These are phyloP conservation scores for Eupithecia subumbrata DNA, from an alignment of 2,888 invertebrate species.

Conservation along the genomic window DNA sequence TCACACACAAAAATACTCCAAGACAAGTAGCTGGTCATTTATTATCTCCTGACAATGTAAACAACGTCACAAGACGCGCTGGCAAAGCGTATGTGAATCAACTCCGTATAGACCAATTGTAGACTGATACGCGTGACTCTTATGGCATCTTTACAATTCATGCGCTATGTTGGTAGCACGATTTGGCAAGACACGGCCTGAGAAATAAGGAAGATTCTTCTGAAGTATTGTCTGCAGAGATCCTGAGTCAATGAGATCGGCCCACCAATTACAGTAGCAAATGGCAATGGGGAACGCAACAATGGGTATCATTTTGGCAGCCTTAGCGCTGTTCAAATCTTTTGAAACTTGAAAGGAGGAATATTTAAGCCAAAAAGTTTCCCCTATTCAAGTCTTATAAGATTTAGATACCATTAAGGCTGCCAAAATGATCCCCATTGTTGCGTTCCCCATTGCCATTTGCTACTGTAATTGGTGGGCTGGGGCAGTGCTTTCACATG, in stretches of 20 bases:
- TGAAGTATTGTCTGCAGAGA: not conserved
- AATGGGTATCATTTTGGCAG: too few species aligned
- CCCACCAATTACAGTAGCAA: too few species aligned
- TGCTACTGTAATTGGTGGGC: too few species aligned
- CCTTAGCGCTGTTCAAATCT: too few species aligned
- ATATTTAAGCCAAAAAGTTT: too few species aligned
- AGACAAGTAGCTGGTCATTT: constrained; percentile 12
- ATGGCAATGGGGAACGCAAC: too few species aligned
- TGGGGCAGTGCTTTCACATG: too few species aligned
- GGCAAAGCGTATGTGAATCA: constrained; percentile 45
- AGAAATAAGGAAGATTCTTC: constrained; percentile 23
- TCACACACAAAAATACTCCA: constrained; percentile 1
- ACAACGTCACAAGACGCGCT: constrained; percentile 36
- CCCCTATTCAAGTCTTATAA: too few species aligned
- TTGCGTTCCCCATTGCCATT: too few species aligned
- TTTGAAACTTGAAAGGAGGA: too few species aligned
- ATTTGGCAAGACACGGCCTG: constrained; percentile 27
- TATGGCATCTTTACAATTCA: constrained; percentile 32
- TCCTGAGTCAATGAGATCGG: not conserved
- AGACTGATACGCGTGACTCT: constrained; percentile 26
- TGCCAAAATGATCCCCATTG: too few species aligned
- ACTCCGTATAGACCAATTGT: constrained; percentile 34
- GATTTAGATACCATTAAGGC: too few species aligned
- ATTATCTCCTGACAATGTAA: constrained; percentile 35
- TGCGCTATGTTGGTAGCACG: constrained; percentile 32